Percentiles rank a stretch among this genome's conserved stretches.
Evolutionary conservation across 2,113 vertebrate genomes (phyloP).

Genomic region (Neogobius melanostomus): DNA sequence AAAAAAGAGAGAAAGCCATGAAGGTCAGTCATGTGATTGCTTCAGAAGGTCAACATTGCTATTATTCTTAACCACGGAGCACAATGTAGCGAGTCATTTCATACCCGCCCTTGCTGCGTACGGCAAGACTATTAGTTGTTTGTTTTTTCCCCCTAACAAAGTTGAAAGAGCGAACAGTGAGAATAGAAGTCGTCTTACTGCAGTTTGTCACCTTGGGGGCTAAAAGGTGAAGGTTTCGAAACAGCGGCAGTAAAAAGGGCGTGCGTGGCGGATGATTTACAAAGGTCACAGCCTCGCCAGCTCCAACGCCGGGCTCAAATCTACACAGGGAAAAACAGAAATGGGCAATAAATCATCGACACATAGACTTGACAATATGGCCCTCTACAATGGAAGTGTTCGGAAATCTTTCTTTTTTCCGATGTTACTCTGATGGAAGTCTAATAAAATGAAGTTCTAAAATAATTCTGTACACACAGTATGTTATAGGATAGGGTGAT

Average conservation of each 20-base stretch:
- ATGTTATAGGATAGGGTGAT: no score
- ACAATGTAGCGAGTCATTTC: conserved; percentile 39
- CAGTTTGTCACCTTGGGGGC: conserved; percentile 6
- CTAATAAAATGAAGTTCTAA: no score
- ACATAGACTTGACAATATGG: background rate
- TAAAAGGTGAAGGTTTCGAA: conserved; percentile 36
- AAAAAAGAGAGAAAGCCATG: conserved; percentile 44
- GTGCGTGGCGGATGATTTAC: conserved; percentile 71
- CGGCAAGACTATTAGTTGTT: background rate
- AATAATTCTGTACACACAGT: no score
- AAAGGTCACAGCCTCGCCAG: conserved; percentile 72
- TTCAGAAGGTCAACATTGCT: conserved; percentile 68
- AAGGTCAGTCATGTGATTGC: conserved; percentile 68
- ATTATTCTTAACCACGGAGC: conserved; percentile 54
- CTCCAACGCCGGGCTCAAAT: conserved; percentile 48
- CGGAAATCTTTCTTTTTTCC: no score
- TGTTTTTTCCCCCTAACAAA: background rate
- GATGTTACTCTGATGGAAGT: no score
- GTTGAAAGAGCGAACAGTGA: conserved; percentile 12
- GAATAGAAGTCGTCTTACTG: conserved; percentile 24
- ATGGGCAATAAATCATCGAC: conserved; percentile 2
- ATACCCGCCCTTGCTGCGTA: conserved; percentile 12
- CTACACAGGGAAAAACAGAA: background rate
- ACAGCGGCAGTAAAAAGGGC: conserved; percentile 45
- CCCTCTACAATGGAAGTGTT: no score